Evolutionary conservation across 2,113 vertebrate species (phyloP).

Genomic region (Vombatus ursinus): DNA sequence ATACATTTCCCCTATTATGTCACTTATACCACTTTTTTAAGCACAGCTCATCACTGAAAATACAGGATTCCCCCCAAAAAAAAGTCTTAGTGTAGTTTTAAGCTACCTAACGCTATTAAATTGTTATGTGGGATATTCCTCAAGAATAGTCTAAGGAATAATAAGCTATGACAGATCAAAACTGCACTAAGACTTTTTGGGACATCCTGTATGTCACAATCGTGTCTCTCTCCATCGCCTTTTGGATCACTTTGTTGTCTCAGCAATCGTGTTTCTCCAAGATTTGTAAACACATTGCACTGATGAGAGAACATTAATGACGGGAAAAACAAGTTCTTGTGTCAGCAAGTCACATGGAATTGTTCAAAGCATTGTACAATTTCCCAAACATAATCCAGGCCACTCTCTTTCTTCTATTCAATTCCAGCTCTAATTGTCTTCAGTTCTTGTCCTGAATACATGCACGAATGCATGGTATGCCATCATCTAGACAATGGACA

Average conservation of each 20-base stretch:
- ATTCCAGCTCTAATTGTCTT: background rate
- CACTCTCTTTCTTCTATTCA: background rate
- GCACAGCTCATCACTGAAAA: background rate
- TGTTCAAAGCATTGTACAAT: background rate
- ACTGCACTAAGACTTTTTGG: background rate
- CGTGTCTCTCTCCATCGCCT: background rate
- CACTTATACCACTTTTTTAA: background rate
- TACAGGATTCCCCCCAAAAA: background rate
- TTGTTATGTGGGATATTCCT: too few species aligned
- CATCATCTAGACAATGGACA: too few species aligned
- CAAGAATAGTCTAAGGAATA: background rate
- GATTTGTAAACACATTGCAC: too few species aligned
- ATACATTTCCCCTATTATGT: background rate
- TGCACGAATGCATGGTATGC: too few species aligned
- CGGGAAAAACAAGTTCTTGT: background rate
- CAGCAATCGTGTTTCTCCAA: background rate
- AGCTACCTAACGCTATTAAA: too few species aligned
- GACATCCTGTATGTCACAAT: background rate
- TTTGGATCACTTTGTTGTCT: background rate
- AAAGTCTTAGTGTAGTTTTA: background rate
- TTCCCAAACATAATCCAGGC: background rate
- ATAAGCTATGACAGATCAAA: background rate
- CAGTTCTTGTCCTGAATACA: background rate
- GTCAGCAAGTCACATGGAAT: background rate
- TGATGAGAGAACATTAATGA: background rate